phyloP scores from a whole-genome alignment of 2,888 invertebrate genomes.

The Cylindroiulus punctatus region DNA sequence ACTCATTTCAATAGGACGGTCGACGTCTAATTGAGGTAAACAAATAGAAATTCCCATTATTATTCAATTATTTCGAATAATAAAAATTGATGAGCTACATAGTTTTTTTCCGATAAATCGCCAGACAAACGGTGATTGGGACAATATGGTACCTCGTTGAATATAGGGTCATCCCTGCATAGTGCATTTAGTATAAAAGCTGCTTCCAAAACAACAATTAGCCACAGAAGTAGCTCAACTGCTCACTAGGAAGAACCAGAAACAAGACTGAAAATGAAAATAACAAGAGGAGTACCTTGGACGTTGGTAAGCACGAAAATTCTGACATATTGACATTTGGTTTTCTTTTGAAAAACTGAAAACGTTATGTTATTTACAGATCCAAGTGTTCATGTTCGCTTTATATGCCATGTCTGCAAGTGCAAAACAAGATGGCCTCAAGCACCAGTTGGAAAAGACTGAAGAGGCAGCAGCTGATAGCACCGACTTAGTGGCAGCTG shows the following conservation, averaged over 20 bases:
- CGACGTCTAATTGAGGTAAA: background rate
- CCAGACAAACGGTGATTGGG: background rate
- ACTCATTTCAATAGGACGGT: background rate
- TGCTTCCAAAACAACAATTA: background rate
- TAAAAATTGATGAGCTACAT: constrained; percentile 35
- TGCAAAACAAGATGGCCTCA: background rate
- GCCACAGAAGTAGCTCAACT: constrained; percentile 2
- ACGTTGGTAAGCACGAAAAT: background rate
- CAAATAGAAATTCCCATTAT: background rate
- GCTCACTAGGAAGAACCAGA: background rate
- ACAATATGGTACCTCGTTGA: constrained; percentile 22
- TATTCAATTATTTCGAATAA: background rate
- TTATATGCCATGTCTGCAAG: background rate
- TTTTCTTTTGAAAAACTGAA: background rate
- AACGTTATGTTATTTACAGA: background rate
- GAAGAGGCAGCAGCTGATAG: background rate
- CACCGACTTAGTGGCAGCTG: constrained; percentile 50
- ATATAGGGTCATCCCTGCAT: background rate
- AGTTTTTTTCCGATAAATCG: background rate
- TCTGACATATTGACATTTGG: background rate
- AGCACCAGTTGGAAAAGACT: background rate
- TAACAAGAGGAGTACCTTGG: background rate
- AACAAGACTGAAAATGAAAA: background rate
- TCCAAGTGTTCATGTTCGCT: background rate
- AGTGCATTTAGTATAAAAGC: background rate